phyloP scores from a whole-genome alignment of 1,140 invertebrate species.

The Trichoplusia ni region DNA sequence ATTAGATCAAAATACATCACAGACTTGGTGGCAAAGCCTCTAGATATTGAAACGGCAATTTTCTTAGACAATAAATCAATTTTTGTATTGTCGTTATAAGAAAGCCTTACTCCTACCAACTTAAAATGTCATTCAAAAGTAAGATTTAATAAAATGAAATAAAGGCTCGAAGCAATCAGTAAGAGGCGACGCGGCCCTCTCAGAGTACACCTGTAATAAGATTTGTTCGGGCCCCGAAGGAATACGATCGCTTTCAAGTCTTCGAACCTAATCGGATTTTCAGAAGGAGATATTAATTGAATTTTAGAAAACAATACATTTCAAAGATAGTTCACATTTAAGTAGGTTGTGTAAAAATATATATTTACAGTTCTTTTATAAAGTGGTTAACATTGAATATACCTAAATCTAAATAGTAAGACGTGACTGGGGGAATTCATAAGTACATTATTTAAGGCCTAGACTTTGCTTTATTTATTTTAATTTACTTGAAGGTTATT shows the following conservation, averaged over 20 bases:
- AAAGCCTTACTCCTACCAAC: background rate
- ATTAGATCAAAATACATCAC: no score
- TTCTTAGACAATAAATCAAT: no score
- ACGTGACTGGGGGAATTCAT: background rate
- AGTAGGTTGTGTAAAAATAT: conserved; percentile 7
- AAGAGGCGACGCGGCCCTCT: conserved; percentile 8
- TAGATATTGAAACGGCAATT: no score
- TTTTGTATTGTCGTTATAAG: background rate
- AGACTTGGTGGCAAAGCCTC: no score
- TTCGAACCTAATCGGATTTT: conserved; percentile 42
- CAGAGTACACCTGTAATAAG: conserved; percentile 42
- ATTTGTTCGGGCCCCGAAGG: conserved; percentile 43
- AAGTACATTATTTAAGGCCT: background rate
- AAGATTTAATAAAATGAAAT: conserved; percentile 40
- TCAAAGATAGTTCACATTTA: background rate
- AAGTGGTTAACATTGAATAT: background rate
- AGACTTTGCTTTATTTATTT: conserved; percentile 3
- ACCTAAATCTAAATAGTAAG: background rate
- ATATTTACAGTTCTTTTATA: background rate
- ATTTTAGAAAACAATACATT: conserved; percentile 5
- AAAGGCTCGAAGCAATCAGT: conserved; percentile 37
- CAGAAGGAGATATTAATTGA: conserved; percentile 39
- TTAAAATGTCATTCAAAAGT: conserved; percentile 24
- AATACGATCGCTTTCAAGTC: conserved; percentile 34
- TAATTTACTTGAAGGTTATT: conserved; percentile 6